Base-by-base conservation (phyloP, 2,888 invertebrate species). In the Chrysomela aeneicollis region DNA sequence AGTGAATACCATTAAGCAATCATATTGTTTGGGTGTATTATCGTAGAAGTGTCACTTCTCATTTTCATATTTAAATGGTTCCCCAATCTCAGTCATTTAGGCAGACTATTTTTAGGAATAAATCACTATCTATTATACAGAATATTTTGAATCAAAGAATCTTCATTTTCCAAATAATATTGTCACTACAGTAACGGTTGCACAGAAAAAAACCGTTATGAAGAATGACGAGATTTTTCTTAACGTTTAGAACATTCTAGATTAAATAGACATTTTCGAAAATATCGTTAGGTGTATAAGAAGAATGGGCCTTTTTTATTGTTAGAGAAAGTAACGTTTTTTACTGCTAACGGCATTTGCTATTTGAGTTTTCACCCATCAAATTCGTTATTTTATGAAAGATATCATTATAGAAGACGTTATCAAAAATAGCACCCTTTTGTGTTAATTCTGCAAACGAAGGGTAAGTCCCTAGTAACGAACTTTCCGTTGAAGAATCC, bases 401-500 rank as follows among this genome's bases (percentile, higher is more conserved):
- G n/a, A n/a, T n/a, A 21, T 6, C 32, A 30, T 21, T 26, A 18
- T 19, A 21, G 12, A 12, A 21, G 30, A 46, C 10, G 35, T 54
- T 54, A 4, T 32, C 22, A 15, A 22, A 8, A 18, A 4, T 42
- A 22, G 26, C 46, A 57, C 26, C 46, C 26, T 30, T 57, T 42
- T 55, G 37, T 10, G 18, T 35, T 12, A 42, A 22, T 59, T 51
- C 15, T 15, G 17, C 15, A 46, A 53, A 63, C 53, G n/a, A 42
- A 42, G 42, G 42, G 42, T 42, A 42, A 12, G 2, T 15, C 63
- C 61, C 61, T 59, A 52, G 32, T n/a, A 22, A 51, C 50, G 52
- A 49, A 52, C 49, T 65, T 62, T 64, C 64, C 50, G 35, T 66
- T 65, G 61, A 64, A 68, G 60, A 61, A 51, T 15, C 42, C 42